A percentile compares a stretch with the other conserved stretches of the same genome.
Conservation (phyloP, 2,888 invertebrate genomes). For the Amphipyra tragopoginis region DNA sequence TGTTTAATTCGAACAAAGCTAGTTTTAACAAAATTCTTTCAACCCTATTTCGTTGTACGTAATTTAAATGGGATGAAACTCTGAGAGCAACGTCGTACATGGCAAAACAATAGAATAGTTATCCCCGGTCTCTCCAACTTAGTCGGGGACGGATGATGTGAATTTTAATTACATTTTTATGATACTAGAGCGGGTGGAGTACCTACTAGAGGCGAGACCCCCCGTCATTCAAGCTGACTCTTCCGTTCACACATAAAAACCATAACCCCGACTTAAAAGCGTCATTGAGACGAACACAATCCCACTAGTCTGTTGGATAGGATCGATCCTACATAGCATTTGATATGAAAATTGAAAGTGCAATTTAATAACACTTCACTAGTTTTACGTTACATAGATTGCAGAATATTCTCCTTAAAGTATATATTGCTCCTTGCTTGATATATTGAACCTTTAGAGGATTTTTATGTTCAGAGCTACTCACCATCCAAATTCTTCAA, state of each 20-base stretch:
- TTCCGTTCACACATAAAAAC: slow-evolving; percentile 81
- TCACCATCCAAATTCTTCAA: slow-evolving; percentile 36
- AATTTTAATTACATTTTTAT: slow-evolving; percentile 89
- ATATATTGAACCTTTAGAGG: slow-evolving; percentile 26
- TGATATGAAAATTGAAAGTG: slow-evolving; percentile 66
- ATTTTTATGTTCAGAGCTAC: slow-evolving; percentile 47
- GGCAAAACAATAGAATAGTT: slow-evolving; percentile 79
- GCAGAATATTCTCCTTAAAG: slow-evolving; percentile 40
- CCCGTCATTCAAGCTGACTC: slow-evolving; percentile 75
- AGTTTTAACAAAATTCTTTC: slow-evolving; percentile 51
- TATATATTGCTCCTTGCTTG: slow-evolving; percentile 20
- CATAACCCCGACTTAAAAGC: slow-evolving; percentile 75
- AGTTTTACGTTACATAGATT: slow-evolving; percentile 50
- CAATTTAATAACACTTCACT: slow-evolving; percentile 54
- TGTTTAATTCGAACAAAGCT: slow-evolving; percentile 54
- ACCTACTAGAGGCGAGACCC: slow-evolving; percentile 80
- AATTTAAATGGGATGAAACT: slow-evolving; percentile 65
- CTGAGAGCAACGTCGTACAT: slow-evolving; percentile 59
- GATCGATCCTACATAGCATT: slow-evolving; percentile 62
- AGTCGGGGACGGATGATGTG: slow-evolving; percentile 76
- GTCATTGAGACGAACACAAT: slow-evolving; percentile 70
- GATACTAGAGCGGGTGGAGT: slow-evolving; percentile 83
- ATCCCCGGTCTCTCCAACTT: slow-evolving; percentile 70
- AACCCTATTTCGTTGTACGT: slow-evolving; percentile 53
- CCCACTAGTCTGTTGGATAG: slow-evolving; percentile 60